Base-by-base conservation (phyloP, 2,797 vertebrate species). In the Craterocephalus amniculus region DNA sequence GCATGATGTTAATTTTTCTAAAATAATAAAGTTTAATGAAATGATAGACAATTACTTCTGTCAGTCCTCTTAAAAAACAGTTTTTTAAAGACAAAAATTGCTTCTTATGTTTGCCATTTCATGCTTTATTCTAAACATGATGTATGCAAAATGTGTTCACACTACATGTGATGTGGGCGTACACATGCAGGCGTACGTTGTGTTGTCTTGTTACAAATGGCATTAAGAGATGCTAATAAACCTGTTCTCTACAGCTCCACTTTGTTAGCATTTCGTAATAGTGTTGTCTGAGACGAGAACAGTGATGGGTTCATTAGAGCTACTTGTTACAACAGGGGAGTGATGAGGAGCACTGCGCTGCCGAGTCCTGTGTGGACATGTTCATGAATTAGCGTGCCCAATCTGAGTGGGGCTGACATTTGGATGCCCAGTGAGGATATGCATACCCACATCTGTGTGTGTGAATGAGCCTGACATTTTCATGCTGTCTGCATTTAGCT, bases 381-480 rank as follows among this genome's bases (percentile, higher is more conserved):
- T 74, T 67, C 51, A 2, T 1, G 40, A 59, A 40, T 26, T 72
- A 66, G 68, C 36, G 68, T 72, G 55, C 20, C 40, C 58, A 43
- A 24, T 45, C 55, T 69, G 18, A 80, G 67, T 35, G 58, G 2
- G 40, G 63, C 58, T 87, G 79, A 84, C 83, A 89, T 88, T 78
- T 87, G 22, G 43, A n/a, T 71, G 38, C 34, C 56, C 58, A 26
- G 43, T 54, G 71, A n/a, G 49, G 68, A 72, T 78, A 38, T 70
- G 58, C 51, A 31, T 32, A 38, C 71, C 63, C 74, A 74, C 75
- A 56, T 74, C 59, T 70, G 73, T 67, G 60, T 69, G 38, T n/a
- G 68, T 71, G 70, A 49, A 54, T 65, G 72, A 85, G 85, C 56
- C 70, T 91, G 90, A 84, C 87, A 90, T 92, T 89, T 91, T 65